Percentiles rank a stretch among this genome's conserved stretches.
These are phyloP conservation scores for Phylloscopus whistleri DNA, from an alignment of 2,113 vertebrate species.

Conservation along the genomic window DNA sequence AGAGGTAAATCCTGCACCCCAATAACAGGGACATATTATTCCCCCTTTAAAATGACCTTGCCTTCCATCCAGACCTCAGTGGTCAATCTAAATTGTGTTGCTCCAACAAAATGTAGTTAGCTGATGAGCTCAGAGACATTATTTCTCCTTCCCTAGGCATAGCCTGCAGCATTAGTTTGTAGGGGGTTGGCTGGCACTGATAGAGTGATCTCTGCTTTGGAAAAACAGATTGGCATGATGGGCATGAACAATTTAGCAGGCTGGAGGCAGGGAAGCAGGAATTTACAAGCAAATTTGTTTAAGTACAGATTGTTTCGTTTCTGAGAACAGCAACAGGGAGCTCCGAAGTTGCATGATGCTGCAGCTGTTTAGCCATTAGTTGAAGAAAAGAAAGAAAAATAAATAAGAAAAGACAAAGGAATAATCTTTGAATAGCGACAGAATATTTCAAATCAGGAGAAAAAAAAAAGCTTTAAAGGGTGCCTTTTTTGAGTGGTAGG, in stretches of 20 bases:
- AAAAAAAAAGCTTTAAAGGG: background rate
- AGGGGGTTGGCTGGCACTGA: background rate
- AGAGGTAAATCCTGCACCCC: background rate
- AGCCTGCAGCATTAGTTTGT: background rate
- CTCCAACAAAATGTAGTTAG: background rate
- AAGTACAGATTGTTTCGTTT: conserved; percentile 29
- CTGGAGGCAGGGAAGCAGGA: conserved; percentile 8
- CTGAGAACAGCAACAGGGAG: background rate
- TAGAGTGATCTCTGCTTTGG: background rate
- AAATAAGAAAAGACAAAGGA: background rate
- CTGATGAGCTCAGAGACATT: background rate
- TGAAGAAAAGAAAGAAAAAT: background rate
- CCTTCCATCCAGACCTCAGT: background rate
- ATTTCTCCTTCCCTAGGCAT: background rate
- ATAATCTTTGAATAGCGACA: background rate
- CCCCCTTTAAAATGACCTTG: background rate
- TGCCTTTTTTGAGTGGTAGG: background rate
- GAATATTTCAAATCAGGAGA: background rate
- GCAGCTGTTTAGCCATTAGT: conserved; percentile 21
- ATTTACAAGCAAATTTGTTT: conserved; percentile 49
- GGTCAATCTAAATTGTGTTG: conserved; percentile 24
- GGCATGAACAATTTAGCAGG: conserved; percentile 44
- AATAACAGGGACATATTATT: background rate
- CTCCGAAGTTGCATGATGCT: background rate
- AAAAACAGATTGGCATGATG: conserved; percentile 36